These are phyloP conservation scores for Campopleginae sp. DNA, from an alignment of 2,888 invertebrate genomes.

Conservation along the genomic window DNA sequence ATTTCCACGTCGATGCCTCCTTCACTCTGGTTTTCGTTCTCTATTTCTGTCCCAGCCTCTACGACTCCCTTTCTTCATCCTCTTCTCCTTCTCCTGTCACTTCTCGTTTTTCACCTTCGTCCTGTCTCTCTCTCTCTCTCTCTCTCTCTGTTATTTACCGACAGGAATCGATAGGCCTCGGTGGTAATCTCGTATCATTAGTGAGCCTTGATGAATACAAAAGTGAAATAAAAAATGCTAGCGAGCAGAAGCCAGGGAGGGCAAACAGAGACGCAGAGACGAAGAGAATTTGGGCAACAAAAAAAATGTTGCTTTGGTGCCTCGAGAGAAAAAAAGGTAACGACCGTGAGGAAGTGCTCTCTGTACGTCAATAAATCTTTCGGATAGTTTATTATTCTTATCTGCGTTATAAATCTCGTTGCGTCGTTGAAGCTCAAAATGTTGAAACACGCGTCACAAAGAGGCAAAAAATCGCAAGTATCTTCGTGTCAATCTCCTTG, in stretches of 20 bases:
- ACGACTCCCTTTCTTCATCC: conserved; percentile 36
- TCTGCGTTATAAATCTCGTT: conserved; percentile 58
- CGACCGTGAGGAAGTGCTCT: conserved; percentile 45
- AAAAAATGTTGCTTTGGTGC: conserved; percentile 44
- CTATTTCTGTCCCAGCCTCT: conserved; percentile 21
- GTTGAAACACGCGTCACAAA: conserved; percentile 25
- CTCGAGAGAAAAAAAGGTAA: conserved; percentile 40
- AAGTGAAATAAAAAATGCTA: conserved; percentile 50
- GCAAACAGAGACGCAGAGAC: conserved; percentile 30
- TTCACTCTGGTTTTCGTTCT: conserved; percentile 1
- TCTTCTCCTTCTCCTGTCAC: neutral
- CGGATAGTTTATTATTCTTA: conserved; percentile 57
- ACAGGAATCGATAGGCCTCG: conserved; percentile 63
- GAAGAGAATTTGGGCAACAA: conserved; percentile 28
- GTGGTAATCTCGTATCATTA: conserved; percentile 66
- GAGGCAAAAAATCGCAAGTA: neutral
- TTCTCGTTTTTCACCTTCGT: conserved; percentile 24
- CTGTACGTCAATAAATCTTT: conserved; percentile 55
- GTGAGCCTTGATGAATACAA: conserved; percentile 60
- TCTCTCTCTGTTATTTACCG: conserved; percentile 75
- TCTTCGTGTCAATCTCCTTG: neutral
- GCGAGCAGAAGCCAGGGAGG: conserved; percentile 26
- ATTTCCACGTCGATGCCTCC: neutral
- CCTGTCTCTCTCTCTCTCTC: conserved; percentile 31
- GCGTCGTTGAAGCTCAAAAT: conserved; percentile 20